phyloP scores from a whole-genome alignment of 2,113 vertebrate genomes.

The Psilopsiagon aurifrons region DNA sequence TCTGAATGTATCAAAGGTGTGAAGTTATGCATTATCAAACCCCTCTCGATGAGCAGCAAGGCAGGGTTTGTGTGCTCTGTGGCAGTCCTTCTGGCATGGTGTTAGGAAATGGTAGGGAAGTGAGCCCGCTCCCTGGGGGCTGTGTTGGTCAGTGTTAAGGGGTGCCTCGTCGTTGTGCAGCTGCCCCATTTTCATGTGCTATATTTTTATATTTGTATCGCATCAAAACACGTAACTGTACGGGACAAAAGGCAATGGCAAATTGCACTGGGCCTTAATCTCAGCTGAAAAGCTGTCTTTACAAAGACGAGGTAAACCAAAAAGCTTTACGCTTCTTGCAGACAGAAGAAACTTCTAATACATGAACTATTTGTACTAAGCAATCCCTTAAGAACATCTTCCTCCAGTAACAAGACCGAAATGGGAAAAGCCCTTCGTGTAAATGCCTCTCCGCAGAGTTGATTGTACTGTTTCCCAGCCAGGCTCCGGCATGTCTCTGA shows the following conservation, averaged over 20 bases:
- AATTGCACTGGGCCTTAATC: neutral
- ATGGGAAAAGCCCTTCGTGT: neutral
- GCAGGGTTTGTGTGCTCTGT: neutral
- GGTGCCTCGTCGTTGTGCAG: neutral
- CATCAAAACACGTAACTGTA: neutral
- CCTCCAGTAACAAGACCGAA: neutral
- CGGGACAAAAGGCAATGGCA: neutral
- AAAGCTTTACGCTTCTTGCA: neutral
- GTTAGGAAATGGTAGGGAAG: fast-evolving
- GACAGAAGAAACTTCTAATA: neutral
- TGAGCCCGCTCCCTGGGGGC: neutral
- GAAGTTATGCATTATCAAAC: neutral
- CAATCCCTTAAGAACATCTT: neutral
- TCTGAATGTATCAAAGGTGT: neutral
- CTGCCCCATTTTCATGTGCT: neutral
- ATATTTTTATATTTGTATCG: neutral
- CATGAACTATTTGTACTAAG: neutral
- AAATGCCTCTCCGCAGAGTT: no score
- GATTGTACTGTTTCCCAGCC: neutral
- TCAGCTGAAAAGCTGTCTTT: neutral
- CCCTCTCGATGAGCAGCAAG: no score
- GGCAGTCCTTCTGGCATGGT: neutral
- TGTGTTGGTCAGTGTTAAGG: neutral
- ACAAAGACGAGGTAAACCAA: neutral
- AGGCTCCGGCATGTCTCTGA: neutral